Evolutionary conservation across 2,797 vertebrate species (phyloP).

Genomic region (Cheirogaleus major): DNA sequence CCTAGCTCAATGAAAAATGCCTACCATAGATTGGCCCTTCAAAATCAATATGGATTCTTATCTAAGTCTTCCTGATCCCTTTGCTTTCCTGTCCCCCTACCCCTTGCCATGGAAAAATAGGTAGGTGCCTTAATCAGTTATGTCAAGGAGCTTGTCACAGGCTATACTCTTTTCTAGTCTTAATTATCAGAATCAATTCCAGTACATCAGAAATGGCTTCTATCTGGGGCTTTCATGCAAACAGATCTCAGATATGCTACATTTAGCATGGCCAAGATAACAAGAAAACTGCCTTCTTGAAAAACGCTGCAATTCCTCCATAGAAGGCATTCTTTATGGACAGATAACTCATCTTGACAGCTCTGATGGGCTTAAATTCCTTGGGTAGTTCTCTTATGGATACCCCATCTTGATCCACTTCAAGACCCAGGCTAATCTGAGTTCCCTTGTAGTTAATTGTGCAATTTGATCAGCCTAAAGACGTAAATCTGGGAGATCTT

Average conservation of each 20-base stretch:
- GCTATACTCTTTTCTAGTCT: conserved; percentile 13
- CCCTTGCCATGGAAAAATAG: neutral
- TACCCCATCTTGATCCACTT: conserved; percentile 24
- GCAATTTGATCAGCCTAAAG: conserved; percentile 57
- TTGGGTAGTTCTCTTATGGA: conserved; percentile 13
- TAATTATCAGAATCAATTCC: conserved; percentile 51
- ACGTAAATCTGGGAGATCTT: conserved; percentile 16
- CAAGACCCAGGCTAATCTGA: conserved; percentile 52
- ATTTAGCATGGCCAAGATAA: conserved; percentile 61
- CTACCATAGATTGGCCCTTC: neutral
- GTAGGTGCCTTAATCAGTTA: neutral
- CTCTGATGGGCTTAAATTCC: conserved; percentile 63
- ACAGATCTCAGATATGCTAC: conserved; percentile 53
- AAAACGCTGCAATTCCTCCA: conserved; percentile 32
- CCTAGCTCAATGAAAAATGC: neutral
- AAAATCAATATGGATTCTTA: conserved; percentile 27
- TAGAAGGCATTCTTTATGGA: conserved; percentile 58
- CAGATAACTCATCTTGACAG: conserved; percentile 71
- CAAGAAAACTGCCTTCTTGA: conserved; percentile 52
- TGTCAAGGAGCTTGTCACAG: conserved; percentile 30
- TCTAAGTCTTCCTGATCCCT: neutral
- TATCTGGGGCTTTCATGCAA: conserved; percentile 53
- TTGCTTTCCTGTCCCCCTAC: neutral
- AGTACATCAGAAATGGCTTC: conserved; percentile 42
- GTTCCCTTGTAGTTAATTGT: conserved; percentile 50